These are phyloP conservation scores for Aporophyla nigra DNA, from an alignment of 2,888 invertebrate species.

Conservation along the genomic window DNA sequence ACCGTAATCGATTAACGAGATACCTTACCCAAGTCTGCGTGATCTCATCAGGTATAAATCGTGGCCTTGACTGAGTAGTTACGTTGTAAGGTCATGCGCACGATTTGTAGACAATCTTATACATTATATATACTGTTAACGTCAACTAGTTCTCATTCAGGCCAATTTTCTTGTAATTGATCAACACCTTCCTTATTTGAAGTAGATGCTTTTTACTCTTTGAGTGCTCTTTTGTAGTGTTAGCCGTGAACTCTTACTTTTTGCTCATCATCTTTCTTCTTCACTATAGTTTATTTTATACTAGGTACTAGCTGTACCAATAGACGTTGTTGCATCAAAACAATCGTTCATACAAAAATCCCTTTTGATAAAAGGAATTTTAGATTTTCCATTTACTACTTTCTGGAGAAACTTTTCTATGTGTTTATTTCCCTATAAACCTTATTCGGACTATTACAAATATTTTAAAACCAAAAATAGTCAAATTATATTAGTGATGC, in stretches of 20 bases:
- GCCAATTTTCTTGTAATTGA: slow-evolving; percentile 58
- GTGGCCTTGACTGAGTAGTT: slow-evolving; percentile 77
- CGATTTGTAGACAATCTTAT: slow-evolving; percentile 58
- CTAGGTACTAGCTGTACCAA: background rate
- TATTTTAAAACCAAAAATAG: background rate
- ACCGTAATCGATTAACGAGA: slow-evolving; percentile 57
- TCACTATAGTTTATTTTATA: background rate
- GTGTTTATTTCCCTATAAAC: background rate
- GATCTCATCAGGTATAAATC: slow-evolving; percentile 70
- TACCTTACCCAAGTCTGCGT: slow-evolving; percentile 51
- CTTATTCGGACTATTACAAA: background rate
- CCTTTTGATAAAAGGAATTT: background rate
- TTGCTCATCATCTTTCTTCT: slow-evolving; percentile 8
- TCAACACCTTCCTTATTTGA: slow-evolving; percentile 63
- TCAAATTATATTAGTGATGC: background rate
- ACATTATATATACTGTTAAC: slow-evolving; percentile 46
- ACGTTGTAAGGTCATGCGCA: slow-evolving; percentile 73
- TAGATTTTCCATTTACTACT: background rate
- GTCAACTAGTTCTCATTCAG: slow-evolving; percentile 53
- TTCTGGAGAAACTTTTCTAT: background rate
- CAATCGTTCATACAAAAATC: background rate
- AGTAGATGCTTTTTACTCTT: slow-evolving; percentile 48
- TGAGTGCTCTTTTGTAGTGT: slow-evolving; percentile 27
- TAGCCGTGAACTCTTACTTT: slow-evolving; percentile 41
- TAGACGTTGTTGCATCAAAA: background rate